Evolutionary conservation across 2,888 invertebrate genomes (phyloP), one percentile per base, ranked within the genome.

Genomic region (Torymus texanus): DNA sequence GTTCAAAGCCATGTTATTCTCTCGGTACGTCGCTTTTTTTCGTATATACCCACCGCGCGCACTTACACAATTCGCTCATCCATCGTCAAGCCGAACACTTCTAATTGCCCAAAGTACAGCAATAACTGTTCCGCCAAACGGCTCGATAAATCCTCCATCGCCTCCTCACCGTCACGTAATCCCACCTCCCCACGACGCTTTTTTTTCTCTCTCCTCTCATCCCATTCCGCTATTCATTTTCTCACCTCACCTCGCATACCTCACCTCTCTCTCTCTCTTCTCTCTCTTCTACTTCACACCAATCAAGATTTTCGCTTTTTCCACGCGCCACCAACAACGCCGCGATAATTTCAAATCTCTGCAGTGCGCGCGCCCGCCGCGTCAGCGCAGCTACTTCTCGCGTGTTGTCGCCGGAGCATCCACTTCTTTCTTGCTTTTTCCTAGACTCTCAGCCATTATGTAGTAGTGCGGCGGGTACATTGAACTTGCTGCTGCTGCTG

Each of bases 381-480:
- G n/a, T n/a, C n/a, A n/a, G n/a, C n/a, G 21, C 21, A 21, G 55
- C 70, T 79, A 74, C 62, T 72, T 66, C 66, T 61, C 66, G 41
- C 24, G 67, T 5, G 12, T 12, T 59, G 51, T 12, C 18, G 21
- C 61, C 21, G 58, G 16, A 62, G 29, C 63, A 14, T 14, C 1
- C 56, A 1, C 11, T 4, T 68, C 18, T 62, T 68, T 18, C 65
- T 61, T 50, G 18, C 53, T 29, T 56, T 21, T 56, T 13, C 62
- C 13, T 16, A 4, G 50, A 5, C n/a, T 51, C 12, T 74, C 82
- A 84, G 86, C 86, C 86, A 86, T 86, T 87, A 86, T 24, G 16
- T 21, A 18, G 21, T 83, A 41, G 83, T 75, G 83, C 83, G 85
- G 21, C 75, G 83, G 83, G 85, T 85, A 83, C 87, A 76, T 86